Base-by-base conservation (phyloP, 1,140 invertebrate species). In the Microplitis demolitor region DNA sequence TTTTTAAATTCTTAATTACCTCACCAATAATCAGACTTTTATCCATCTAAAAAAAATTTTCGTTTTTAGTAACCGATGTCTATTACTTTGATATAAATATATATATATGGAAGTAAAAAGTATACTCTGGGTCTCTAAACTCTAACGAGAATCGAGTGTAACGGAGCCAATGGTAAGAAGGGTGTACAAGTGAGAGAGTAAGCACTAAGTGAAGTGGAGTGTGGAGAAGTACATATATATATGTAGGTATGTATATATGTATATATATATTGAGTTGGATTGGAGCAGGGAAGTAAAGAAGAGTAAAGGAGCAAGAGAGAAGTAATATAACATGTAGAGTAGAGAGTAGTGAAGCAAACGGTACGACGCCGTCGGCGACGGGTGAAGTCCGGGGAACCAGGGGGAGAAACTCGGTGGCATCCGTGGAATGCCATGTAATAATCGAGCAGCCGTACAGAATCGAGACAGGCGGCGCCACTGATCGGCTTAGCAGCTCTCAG, bases 401-500 rank as follows among this genome's bases (percentile, higher is more conserved):
- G 67, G 64, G 60, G 71, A 6, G 74, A 73, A 69, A 9, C 74
- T 71, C 77, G 76, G 82, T 81, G 85, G 84, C 80, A 87, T 87
- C 78, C 82, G 80, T 79, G 83, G 84, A 87, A 87, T 87, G 83
- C 84, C 83, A 82, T 85, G 82, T 87, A 86, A 87, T 85, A 86
- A 87, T 86, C 84, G 79, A 83, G 78, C 79, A 76, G 78, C 75
- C 77, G 76, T 78, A 56, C 68, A 39, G 69, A 78, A 75, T 74
- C 53, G 70, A 72, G 71, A 77, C 72, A 85, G 85, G 78, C 74
- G 84, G 84, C 82, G 82, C 84, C 83, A 87, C 78, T 74, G 76
- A 74, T 78, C 78, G 79, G 79, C 77, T 77, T 68, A 62, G 31
- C 33, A 45, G n/a, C n/a, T 39, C 77, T 77, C 70, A 62, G 31